phyloP scores from a whole-genome alignment of 1,140 invertebrate species.

The Antheraea mylitta region DNA sequence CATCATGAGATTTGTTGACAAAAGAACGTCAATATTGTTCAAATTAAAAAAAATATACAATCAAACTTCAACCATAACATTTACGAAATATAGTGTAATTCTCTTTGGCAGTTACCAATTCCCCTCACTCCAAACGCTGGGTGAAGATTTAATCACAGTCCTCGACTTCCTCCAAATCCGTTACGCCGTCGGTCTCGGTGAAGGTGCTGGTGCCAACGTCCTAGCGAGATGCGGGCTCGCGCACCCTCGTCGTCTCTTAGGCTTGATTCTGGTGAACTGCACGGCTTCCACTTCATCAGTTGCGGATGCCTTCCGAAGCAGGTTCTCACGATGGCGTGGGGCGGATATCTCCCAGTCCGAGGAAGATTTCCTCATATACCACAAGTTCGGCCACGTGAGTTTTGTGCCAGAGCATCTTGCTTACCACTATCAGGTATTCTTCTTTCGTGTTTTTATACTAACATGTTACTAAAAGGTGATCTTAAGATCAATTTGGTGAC shows the following conservation, averaged over 20 bases:
- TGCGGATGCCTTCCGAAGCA: slow-evolving; percentile 91
- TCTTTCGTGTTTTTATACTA: slow-evolving; percentile 41
- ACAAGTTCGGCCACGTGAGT: slow-evolving; percentile 95
- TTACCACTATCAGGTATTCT: slow-evolving; percentile 64
- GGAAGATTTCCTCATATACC: slow-evolving; percentile 91
- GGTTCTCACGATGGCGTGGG: slow-evolving; percentile 89
- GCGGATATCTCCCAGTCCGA: slow-evolving; percentile 87
- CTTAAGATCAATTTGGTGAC: slow-evolving; percentile 8
- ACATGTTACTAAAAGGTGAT: slow-evolving; percentile 28
- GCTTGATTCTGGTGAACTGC: slow-evolving; percentile 91
- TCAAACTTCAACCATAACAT: too few relatives aligned
- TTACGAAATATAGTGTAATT: background rate
- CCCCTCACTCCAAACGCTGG: slow-evolving; percentile 90
- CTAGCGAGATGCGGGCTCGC: slow-evolving; percentile 90
- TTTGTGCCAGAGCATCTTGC: slow-evolving; percentile 40
- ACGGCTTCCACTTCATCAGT: slow-evolving; percentile 92
- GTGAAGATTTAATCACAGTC: slow-evolving; percentile 90
- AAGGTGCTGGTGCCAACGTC: slow-evolving; percentile 94
- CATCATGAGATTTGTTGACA: too few relatives aligned
- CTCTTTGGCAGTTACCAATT: slow-evolving; percentile 84
- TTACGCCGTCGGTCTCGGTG: slow-evolving; percentile 91
- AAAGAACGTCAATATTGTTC: too few relatives aligned
- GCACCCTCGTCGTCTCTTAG: slow-evolving; percentile 87
- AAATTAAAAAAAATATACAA: too few relatives aligned
- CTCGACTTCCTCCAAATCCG: slow-evolving; percentile 89